phyloP scores from a whole-genome alignment of 2,888 invertebrate species.

The Monoplex corrugatus region DNA sequence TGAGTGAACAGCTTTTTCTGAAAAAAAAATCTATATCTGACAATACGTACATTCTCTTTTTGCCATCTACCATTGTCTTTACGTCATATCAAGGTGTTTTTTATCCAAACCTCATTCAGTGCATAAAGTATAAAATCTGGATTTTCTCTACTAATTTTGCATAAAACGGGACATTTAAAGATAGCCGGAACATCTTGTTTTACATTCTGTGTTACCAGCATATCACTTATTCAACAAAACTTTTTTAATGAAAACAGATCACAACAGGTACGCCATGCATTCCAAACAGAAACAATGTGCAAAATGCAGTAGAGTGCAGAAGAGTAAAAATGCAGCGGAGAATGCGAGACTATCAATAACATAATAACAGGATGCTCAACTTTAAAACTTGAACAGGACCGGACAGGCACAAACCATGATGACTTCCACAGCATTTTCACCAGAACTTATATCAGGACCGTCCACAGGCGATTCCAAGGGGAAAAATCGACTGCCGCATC shows the following conservation, averaged over 20 bases:
- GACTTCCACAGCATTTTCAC: background rate
- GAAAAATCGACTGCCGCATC: background rate
- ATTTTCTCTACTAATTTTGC: no score
- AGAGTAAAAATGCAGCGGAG: background rate
- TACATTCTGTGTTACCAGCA: no score
- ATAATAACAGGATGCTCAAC: background rate
- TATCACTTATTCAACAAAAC: no score
- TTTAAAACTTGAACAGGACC: background rate
- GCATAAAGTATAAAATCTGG: no score
- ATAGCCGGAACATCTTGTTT: no score
- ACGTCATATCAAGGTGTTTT: no score
- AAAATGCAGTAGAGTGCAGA: background rate
- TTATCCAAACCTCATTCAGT: no score
- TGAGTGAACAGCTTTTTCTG: background rate
- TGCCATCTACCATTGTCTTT: no score
- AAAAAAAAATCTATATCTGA: no score
- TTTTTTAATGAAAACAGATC: background rate
- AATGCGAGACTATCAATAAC: background rate
- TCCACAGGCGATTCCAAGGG: background rate
- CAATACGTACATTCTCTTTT: background rate
- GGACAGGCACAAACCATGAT: constrained; percentile 24
- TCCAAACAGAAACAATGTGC: background rate
- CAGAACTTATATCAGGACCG: background rate
- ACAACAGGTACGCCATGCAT: background rate
- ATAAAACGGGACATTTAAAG: no score